Evolutionary conservation across 37 sponge, comb jelly and placozoan species (phyloP).

Genomic region (Aplysina aerophoba): DNA sequence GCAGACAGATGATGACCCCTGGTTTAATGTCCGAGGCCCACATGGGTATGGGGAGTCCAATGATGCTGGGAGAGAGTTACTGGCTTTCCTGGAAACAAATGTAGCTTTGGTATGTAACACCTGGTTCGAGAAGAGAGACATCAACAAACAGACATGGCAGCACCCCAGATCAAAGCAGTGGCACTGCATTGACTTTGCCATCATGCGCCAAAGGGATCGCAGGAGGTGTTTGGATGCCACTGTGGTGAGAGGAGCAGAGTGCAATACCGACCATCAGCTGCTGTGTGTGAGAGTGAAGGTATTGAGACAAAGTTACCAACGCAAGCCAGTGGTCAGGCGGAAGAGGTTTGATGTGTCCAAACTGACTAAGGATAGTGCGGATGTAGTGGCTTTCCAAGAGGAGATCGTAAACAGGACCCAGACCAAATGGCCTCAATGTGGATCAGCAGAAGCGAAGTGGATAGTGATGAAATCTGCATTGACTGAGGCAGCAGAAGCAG

Average conservation of each 20-base stretch:
- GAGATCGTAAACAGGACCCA: background rate
- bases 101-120: constrained; percentile 38
- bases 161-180: constrained; percentile 35
- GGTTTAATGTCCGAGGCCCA: constrained; percentile 38
- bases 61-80: constrained; percentile 40
- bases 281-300: background rate
- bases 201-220: constrained; percentile 31
- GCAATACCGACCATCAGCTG: constrained; percentile 33
- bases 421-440: background rate
- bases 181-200: constrained; percentile 46
- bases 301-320: background rate
- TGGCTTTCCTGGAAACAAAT: background rate
- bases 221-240: constrained; percentile 36
- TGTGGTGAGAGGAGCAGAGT: constrained; percentile 37
- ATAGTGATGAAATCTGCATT: constrained; percentile 13
- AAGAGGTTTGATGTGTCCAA: constrained; percentile 27
- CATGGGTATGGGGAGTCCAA: no score
- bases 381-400: background rate
- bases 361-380: constrained; percentile 1
- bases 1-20: constrained; percentile 27
- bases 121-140: constrained; percentile 40
- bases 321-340: background rate
- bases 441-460: constrained; percentile 4
- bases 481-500: background rate
- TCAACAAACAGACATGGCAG: constrained; percentile 56